These are phyloP conservation scores for Heliothis subflexa DNA, from an alignment of 1,140 invertebrate species.

Conservation along the genomic window DNA sequence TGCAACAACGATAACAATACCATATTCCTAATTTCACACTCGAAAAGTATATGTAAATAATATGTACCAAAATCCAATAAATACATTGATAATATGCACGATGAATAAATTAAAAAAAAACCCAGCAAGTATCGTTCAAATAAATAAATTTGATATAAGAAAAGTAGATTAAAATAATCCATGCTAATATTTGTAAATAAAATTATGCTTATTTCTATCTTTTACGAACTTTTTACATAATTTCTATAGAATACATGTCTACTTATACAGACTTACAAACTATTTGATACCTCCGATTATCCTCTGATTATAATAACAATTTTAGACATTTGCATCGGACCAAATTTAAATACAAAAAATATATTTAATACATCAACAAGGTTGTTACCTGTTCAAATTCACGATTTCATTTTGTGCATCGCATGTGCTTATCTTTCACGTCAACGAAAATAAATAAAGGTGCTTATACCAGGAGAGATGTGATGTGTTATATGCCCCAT, in stretches of 20 bases:
- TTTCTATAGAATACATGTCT: constrained; percentile 17
- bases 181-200: not conserved
- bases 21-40: too few species aligned
- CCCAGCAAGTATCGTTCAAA: too few species aligned
- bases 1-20: too few species aligned
- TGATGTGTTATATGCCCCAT: too few species aligned
- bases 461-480: too few species aligned
- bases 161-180: not conserved
- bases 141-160: too few species aligned
- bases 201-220: constrained; percentile 4
- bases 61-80: too few species aligned
- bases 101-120: too few species aligned
- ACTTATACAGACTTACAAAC: constrained; percentile 26
- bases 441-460: not conserved
- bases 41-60: too few species aligned
- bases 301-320: constrained; percentile 23
- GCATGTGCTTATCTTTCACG: constrained; percentile 20
- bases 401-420: constrained; percentile 18
- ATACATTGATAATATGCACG: too few species aligned
- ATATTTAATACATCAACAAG: constrained; percentile 25
- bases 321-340: constrained; percentile 16
- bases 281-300: constrained; percentile 13
- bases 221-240: constrained; percentile 17
- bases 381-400: constrained; percentile 2
- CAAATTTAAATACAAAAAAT: constrained; percentile 31